Conservation (phyloP, 2,888 invertebrate species). For the Drosophila anomelani region DNA sequence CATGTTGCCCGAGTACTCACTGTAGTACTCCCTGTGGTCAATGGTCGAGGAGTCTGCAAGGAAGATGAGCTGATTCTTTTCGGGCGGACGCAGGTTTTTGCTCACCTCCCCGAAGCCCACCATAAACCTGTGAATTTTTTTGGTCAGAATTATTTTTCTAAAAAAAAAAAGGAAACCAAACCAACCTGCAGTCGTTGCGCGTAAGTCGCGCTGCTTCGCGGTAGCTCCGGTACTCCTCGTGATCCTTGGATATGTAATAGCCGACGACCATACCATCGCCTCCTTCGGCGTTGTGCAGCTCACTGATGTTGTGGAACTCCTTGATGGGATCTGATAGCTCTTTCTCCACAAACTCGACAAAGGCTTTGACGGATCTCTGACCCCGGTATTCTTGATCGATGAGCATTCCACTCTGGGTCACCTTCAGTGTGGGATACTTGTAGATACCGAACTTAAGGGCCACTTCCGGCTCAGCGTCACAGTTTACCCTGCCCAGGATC, state of each 20-base stretch:
- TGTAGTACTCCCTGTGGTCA: conserved; percentile 89
- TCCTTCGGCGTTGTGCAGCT: conserved; percentile 89
- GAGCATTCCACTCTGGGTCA: conserved; percentile 94
- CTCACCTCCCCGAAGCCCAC: conserved; percentile 93
- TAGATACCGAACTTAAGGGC: conserved; percentile 94
- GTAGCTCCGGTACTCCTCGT: conserved; percentile 90
- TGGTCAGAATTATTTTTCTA: background rate
- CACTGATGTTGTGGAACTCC: conserved; percentile 88
- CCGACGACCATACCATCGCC: conserved; percentile 93
- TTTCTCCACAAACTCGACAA: conserved; percentile 92
- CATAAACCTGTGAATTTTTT: conserved; percentile 88
- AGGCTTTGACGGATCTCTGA: conserved; percentile 93
- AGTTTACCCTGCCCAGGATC: conserved; percentile 97
- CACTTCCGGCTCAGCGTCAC: conserved; percentile 92
- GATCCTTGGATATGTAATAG: conserved; percentile 91
- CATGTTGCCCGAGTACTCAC: conserved; percentile 89
- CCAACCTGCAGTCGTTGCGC: conserved; percentile 91
- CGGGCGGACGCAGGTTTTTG: conserved; percentile 37
- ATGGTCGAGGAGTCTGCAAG: conserved; percentile 88
- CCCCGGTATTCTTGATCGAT: conserved; percentile 94
- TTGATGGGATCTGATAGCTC: conserved; percentile 93
- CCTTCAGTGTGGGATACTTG: conserved; percentile 98
- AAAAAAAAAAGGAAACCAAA: background rate
- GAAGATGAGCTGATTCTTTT: conserved; percentile 88
- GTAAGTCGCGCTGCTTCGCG: conserved; percentile 91